Evolutionary conservation across 2,113 vertebrate genomes (phyloP).

Genomic region (Lathamus discolor): DNA sequence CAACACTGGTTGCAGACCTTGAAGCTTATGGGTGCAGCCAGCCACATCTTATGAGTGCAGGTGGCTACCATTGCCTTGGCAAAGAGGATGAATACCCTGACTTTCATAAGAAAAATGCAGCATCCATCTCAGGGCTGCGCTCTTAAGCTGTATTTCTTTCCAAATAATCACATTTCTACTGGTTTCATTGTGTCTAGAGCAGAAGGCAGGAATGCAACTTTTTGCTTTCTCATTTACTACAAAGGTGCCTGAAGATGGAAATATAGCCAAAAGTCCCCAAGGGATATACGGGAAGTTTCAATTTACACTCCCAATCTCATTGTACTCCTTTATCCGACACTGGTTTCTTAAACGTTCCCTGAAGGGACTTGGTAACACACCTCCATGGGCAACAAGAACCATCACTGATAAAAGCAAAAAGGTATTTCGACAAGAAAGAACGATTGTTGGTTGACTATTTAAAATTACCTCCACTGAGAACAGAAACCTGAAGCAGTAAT

Average conservation of each 20-base stretch:
- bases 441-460: not conserved
- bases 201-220: not conserved
- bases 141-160: not conserved
- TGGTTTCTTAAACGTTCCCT: not conserved
- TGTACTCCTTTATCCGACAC: not conserved
- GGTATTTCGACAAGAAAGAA: not conserved
- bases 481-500: not conserved
- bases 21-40: not conserved
- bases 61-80: not conserved
- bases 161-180: not conserved
- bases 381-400: not conserved
- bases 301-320: not conserved
- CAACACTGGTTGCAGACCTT: accelerated
- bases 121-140: not conserved
- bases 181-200: not conserved
- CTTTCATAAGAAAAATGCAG: not conserved
- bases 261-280: not conserved
- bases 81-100: accelerated
- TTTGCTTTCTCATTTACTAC: not conserved
- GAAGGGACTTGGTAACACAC: not conserved
- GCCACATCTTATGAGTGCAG: not conserved
- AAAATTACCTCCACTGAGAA: not conserved
- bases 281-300: not conserved
- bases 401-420: not conserved
- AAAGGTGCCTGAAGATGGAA: not conserved